These are phyloP conservation scores for Eretmocerus hayati DNA, from an alignment of 2,888 invertebrate species.

Conservation along the genomic window DNA sequence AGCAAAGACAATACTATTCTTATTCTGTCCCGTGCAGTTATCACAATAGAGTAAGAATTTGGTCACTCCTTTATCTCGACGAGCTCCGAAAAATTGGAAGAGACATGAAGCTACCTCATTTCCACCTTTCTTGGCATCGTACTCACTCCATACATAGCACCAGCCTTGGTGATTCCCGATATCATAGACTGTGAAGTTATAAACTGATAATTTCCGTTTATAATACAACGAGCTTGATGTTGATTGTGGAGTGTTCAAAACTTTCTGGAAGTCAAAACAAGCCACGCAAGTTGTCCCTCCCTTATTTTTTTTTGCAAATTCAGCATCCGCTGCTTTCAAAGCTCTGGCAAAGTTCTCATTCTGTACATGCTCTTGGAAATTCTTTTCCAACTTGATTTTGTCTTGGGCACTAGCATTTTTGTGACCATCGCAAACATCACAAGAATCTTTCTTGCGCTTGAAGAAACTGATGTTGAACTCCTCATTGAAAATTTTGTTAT, in stretches of 20 bases:
- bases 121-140: slow-evolving; percentile 24
- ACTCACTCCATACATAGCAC: slow-evolving; percentile 30
- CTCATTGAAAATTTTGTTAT: slow-evolving; percentile 10
- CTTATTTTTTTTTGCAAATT: slow-evolving; percentile 1
- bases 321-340: slow-evolving; percentile 11
- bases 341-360: slow-evolving; percentile 22
- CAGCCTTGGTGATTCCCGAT: slow-evolving; percentile 16
- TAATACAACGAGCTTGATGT: slow-evolving; percentile 18
- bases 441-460: slow-evolving; percentile 29
- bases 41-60: slow-evolving; percentile 30
- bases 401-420: not conserved
- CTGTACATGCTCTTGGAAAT: slow-evolving; percentile 20
- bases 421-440: slow-evolving; percentile 6
- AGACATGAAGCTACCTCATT: slow-evolving; percentile 25
- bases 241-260: slow-evolving; percentile 9
- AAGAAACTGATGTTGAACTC: slow-evolving; percentile 18
- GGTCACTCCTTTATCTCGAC: slow-evolving; percentile 12
- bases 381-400: slow-evolving; percentile 5
- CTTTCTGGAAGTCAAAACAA: slow-evolving; percentile 22
- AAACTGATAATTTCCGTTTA: slow-evolving; percentile 21
- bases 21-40: slow-evolving; percentile 29
- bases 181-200: slow-evolving; percentile 26
- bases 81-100: not conserved
- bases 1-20: slow-evolving; percentile 21
- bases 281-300: not conserved